phyloP scores from a whole-genome alignment of 2,113 vertebrate species.

The Zapornia atra region DNA sequence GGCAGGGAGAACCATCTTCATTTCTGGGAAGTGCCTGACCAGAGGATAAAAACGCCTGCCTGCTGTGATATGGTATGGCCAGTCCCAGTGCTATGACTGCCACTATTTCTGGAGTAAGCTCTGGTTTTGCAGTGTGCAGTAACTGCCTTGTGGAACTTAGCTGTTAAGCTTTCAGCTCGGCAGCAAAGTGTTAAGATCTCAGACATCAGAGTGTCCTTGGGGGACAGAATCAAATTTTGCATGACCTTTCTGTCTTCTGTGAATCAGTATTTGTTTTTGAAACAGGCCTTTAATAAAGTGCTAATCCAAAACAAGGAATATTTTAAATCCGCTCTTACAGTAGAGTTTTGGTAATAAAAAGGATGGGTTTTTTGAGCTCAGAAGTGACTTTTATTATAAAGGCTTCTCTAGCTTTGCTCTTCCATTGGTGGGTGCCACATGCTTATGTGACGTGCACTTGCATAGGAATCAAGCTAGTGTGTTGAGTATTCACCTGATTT shows the following conservation, averaged over 20 bases:
- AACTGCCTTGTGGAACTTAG: neutral
- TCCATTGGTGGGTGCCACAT: neutral
- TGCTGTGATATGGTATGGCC: neutral
- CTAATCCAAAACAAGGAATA: neutral
- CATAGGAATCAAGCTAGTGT: constrained; percentile 39
- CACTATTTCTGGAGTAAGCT: neutral
- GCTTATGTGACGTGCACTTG: neutral
- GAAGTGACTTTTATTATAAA: neutral
- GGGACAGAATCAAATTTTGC: neutral
- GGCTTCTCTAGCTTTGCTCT: neutral
- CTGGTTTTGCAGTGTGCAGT: neutral
- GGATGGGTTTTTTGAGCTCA: constrained; percentile 5
- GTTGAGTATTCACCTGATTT: constrained; percentile 61
- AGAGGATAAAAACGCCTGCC: neutral
- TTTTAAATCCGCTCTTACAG: neutral
- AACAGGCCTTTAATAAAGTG: neutral
- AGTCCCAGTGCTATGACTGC: neutral
- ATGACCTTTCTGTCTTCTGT: neutral
- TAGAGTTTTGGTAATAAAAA: neutral
- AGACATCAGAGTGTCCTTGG: neutral
- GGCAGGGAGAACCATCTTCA: neutral
- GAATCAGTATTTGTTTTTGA: neutral
- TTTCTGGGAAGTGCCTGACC: neutral
- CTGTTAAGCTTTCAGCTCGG: neutral
- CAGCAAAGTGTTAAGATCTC: neutral